Evolutionary conservation across 2,888 invertebrate genomes (phyloP).

Genomic region (Lasioglossum zephyrum): DNA sequence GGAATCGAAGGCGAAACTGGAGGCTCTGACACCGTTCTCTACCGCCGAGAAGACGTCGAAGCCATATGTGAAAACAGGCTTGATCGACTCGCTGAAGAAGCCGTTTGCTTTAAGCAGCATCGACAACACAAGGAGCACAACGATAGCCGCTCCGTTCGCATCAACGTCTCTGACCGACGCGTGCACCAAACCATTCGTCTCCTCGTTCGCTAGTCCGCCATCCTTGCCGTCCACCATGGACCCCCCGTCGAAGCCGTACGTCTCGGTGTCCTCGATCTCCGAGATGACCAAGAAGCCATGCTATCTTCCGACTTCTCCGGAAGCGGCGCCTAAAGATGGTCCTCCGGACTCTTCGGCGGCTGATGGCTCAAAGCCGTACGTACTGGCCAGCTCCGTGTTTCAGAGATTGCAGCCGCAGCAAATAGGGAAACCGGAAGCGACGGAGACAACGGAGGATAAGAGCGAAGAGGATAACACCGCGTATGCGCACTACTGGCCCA

Average conservation of each 20-base stretch:
- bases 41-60: constrained; percentile 65
- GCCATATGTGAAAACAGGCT: constrained; percentile 78
- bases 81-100: constrained; percentile 72
- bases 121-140: constrained; percentile 44
- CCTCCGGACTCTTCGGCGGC: constrained; percentile 18
- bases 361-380: constrained; percentile 69
- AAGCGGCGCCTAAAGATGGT: constrained; percentile 46
- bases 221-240: constrained; percentile 59
- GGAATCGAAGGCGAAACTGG: constrained; percentile 62
- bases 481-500: constrained; percentile 69
- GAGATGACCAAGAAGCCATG: constrained; percentile 63
- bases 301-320: constrained; percentile 25
- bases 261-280: constrained; percentile 75
- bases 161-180: constrained; percentile 67
- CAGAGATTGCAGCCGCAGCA: constrained; percentile 70
- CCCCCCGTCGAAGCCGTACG: constrained; percentile 71
- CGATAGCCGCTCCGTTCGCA: constrained; percentile 56
- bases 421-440: constrained; percentile 52
- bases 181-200: constrained; percentile 68
- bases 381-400: constrained; percentile 71
- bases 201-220: constrained; percentile 63
- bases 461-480: constrained; percentile 60
- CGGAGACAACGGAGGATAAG: constrained; percentile 50
- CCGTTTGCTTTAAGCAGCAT: constrained; percentile 36
- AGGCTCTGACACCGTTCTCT: constrained; percentile 59